Conservation (phyloP, 2,113 vertebrate genomes). For the Corydoras sp. region DNA sequence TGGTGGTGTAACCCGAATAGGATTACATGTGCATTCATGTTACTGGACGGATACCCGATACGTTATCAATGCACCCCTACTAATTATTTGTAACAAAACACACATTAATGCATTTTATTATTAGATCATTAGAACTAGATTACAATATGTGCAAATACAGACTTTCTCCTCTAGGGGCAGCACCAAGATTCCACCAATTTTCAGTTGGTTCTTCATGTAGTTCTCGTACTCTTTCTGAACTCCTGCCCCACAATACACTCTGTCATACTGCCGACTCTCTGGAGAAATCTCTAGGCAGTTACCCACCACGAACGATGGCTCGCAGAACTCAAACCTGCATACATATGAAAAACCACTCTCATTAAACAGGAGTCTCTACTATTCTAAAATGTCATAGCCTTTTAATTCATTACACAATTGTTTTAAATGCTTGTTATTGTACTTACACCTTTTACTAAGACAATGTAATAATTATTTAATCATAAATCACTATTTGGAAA, state of each 20-base stretch:
- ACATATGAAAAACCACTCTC: constrained; percentile 3
- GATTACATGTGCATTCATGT: too few species aligned
- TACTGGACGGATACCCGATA: too few species aligned
- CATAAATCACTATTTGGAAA: too few species aligned
- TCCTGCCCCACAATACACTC: constrained; percentile 93
- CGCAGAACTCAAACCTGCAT: constrained; percentile 91
- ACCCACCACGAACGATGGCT: constrained; percentile 87
- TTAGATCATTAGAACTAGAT: neutral
- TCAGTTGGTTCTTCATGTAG: constrained; percentile 92
- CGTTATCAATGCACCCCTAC: too few species aligned
- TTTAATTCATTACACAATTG: too few species aligned
- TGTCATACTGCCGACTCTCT: constrained; percentile 84
- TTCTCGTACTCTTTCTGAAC: constrained; percentile 92
- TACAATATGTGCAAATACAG: constrained; percentile 18
- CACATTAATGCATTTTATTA: too few species aligned
- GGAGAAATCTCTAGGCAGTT: constrained; percentile 92
- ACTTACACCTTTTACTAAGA: too few species aligned
- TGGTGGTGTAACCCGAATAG: too few species aligned
- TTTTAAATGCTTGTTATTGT: too few species aligned
- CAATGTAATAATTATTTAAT: too few species aligned
- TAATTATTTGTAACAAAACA: too few species aligned
- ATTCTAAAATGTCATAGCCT: too few species aligned
- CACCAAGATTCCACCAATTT: constrained; percentile 90
- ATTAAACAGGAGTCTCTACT: neutral
- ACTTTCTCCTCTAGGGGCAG: constrained; percentile 97